A percentile compares a stretch with the other conserved stretches of the same genome.
Evolutionary conservation across 64 coral and sea anemone species (phyloP).

Genomic region (Montipora efflorescens): DNA sequence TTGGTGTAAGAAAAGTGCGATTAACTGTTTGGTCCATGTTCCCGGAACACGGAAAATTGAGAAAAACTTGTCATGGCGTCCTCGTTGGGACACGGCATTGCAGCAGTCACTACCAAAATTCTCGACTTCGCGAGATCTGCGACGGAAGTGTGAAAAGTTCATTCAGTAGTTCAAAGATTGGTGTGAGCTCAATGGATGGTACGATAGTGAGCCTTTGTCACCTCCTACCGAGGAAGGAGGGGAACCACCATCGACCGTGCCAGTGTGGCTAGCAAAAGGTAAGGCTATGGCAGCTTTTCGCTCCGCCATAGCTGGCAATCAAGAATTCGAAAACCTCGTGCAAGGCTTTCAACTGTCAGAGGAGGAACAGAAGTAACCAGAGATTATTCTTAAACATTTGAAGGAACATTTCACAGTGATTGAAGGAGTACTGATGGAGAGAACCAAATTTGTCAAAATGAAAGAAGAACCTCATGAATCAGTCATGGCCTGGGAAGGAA

Average conservation of each 20-base stretch:
- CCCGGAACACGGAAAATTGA: slow-evolving; percentile 13
- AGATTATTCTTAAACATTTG: slow-evolving; percentile 47
- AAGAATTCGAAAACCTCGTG: not conserved
- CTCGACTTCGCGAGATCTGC: slow-evolving; percentile 16
- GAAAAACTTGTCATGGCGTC: not conserved
- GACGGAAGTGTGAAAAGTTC: slow-evolving; percentile 60
- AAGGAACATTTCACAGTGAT: slow-evolving; percentile 47
- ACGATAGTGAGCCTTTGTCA: slow-evolving; percentile 27
- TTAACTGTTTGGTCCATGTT: slow-evolving; percentile 4
- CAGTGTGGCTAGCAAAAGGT: slow-evolving; percentile 43
- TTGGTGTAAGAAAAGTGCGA: no score
- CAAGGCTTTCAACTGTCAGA: not conserved
- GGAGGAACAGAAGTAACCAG: slow-evolving; percentile 13
- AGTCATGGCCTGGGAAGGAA: slow-evolving; percentile 42
- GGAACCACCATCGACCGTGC: not conserved
- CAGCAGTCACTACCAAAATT: slow-evolving; percentile 3
- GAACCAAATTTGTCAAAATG: slow-evolving; percentile 67
- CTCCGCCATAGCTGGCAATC: slow-evolving; percentile 50
- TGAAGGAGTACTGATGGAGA: slow-evolving; percentile 54
- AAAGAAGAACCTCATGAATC: slow-evolving; percentile 51
- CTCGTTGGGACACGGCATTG: not conserved
- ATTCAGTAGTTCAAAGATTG: slow-evolving; percentile 69
- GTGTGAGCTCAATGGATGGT: slow-evolving; percentile 40
- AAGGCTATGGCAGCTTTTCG: slow-evolving; percentile 54
- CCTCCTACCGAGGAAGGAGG: slow-evolving; percentile 11